Base-by-base conservation (phyloP, 2,113 vertebrate species). In the Phainopepla nitens region DNA sequence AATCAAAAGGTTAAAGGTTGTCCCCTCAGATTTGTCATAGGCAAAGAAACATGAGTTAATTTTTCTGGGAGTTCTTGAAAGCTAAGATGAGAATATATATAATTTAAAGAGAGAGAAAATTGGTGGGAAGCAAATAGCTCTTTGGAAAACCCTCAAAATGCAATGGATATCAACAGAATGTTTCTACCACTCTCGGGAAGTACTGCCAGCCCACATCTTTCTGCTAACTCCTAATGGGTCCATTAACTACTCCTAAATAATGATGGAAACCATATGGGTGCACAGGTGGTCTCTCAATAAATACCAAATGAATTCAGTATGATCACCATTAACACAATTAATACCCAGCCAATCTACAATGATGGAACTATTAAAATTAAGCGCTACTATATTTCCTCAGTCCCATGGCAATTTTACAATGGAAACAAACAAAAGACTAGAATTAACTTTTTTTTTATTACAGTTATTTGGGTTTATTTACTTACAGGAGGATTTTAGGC, bases 321-420 rank as follows among this genome's bases (percentile, higher is more conserved):
- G 97, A 97, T 97, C 96, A 96, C 96, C 95, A 97, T 97, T 97
- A 97, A 97, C 97, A 97, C 97, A 97, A 97, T 97, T 97, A 97
- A 97, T 97, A 97, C 94, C 96, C 96, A 96, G 95, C 96, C 97
- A 97, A 97, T 97, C 95, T 96, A 96, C 96, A 92, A 94, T 81
- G 96, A 93, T 96, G 92, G 90, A 97, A 95, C 97, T 96, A 96
- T 96, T 97, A 97, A 96, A 97, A 97, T 97, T 97, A 97, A 97
- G 87, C 9, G 0, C 90, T 91, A 92, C 90, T 96, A 78, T 93
- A 96, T 96, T 96, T 97, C 87, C 89, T 88, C 53, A 53, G 93
- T 97, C 94, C 95, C 82, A 33, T 93, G 93, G 94, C 85, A 95
- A 96, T 97, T 97, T 96, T 97, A 96, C 89, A 97, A 96, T 96